These are phyloP conservation scores for Clivina fossor DNA, from an alignment of 2,888 invertebrate genomes.

Conservation along the genomic window DNA sequence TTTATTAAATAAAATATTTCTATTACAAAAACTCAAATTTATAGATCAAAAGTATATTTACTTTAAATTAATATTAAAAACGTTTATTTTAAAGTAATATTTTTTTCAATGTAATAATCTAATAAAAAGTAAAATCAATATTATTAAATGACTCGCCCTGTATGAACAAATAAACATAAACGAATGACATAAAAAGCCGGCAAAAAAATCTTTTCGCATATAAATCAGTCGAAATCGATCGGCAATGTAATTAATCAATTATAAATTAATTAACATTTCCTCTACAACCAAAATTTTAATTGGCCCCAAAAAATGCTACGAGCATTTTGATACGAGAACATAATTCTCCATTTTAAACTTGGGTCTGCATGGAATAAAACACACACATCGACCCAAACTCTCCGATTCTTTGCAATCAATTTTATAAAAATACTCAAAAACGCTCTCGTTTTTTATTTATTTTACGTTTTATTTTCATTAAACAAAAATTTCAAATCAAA, in stretches of 20 bases:
- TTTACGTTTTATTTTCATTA: no score
- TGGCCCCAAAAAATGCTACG: constrained; percentile 3
- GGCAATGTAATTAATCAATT: constrained; percentile 21
- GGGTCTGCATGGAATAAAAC: no score
- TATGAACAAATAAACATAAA: background rate
- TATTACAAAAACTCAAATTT: no score
- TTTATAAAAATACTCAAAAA: background rate
- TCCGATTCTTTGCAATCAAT: constrained; percentile 1
- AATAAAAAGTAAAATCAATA: background rate
- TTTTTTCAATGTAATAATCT: background rate
- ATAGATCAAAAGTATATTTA: no score
- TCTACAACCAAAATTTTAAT: constrained; percentile 16
- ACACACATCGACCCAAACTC: no score
- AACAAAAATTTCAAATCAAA: constrained; percentile 17
- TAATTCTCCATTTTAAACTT: constrained; percentile 4
- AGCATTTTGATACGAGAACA: no score
- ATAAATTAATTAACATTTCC: constrained; percentile 24
- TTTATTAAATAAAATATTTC: no score
- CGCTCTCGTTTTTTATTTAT: no score
- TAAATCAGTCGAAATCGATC: constrained; percentile 21
- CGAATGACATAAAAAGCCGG: background rate
- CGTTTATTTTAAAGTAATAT: no score
- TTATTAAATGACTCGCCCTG: background rate
- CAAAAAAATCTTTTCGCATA: constrained; percentile 16
- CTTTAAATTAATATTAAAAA: no score